These are phyloP conservation scores for Myoxocephalus aenaeus DNA, from an alignment of 2,797 vertebrate genomes.

Conservation along the genomic window DNA sequence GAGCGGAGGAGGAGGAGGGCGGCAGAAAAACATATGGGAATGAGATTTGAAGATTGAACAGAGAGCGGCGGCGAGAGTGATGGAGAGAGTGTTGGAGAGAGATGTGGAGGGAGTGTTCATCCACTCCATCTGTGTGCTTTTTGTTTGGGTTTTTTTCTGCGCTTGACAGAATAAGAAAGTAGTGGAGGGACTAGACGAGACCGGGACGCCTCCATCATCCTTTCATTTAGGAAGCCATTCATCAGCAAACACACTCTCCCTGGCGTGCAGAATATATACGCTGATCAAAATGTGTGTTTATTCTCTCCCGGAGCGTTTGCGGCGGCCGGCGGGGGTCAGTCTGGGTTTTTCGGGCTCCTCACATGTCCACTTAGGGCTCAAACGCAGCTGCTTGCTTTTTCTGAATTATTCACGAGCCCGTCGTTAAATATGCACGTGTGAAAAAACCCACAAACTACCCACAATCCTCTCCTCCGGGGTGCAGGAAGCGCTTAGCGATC, in stretches of 20 bases:
- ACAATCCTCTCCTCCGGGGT: constrained; percentile 63
- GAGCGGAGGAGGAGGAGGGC: constrained; percentile 6
- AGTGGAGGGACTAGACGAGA: constrained; percentile 12
- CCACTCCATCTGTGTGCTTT: constrained; percentile 38
- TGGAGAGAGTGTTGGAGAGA: constrained; percentile 43
- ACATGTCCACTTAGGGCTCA: constrained; percentile 80
- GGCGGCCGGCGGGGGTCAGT: constrained; percentile 54
- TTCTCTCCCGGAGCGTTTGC: neutral
- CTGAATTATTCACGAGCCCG: constrained; percentile 80
- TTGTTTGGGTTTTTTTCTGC: constrained; percentile 26
- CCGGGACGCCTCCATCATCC: constrained; percentile 21
- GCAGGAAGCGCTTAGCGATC: constrained; percentile 27
- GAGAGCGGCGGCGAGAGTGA: constrained; percentile 43
- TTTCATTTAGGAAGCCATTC: constrained; percentile 47
- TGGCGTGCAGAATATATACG: neutral
- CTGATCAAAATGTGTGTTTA: constrained; percentile 12
- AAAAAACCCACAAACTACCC: constrained; percentile 72
- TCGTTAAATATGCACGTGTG: constrained; percentile 84
- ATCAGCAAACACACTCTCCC: constrained; percentile 9
- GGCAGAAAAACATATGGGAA: constrained; percentile 44
- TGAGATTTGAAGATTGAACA: constrained; percentile 60
- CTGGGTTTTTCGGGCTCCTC: constrained; percentile 57
- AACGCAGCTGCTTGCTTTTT: constrained; percentile 79
- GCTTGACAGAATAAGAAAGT: constrained; percentile 37
- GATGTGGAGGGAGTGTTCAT: constrained; percentile 28